Evolutionary conservation across 2,888 invertebrate genomes (phyloP), one percentile per base, ranked within the genome.

Genomic region (Tyria jacobaeae): DNA sequence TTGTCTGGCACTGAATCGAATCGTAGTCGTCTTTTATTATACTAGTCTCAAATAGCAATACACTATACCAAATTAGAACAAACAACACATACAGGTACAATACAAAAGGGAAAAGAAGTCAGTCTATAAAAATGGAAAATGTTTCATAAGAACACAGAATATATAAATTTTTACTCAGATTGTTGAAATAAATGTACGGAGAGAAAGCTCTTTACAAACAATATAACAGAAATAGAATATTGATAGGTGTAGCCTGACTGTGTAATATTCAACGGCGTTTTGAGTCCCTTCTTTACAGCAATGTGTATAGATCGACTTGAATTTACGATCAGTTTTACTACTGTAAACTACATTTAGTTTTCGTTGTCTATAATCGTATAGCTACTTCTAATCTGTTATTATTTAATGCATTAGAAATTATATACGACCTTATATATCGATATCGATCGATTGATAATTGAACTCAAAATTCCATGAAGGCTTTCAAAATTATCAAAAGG

Each of bases 241-340:
- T 71, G 67, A 77, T 80, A 71, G 73, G 63, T 72, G 67, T 79
- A 71, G 75, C 82, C 79, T 84, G 80, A 81, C 80, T 79, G 25
- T 55, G 72, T 66, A 73, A 65, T 72, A 81, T 82, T 74, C 79
- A 61, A 68, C 70, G 67, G 73, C 70, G 73, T 73, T 80, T 70
- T 75, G 67, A 61, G 69, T 60, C 59, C 67, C 75, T 73, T 76
- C 74, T 81, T 80, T 73, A 76, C 60, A 64, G 68, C 67, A 75
- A 70, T 75, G 76, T 73, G 77, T 73, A 83, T 80, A 77, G 73
- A 44, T 44, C 12, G 71, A 80, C 81, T 83, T 80, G 79, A 80
- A 84, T 84, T 82, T 83, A 83, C 76, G 81, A 83, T 76, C 75
- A 78, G 68, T 61, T 75, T 65, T 60, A 66, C 66, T 68, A 72